Percentiles rank a stretch among this genome's conserved stretches.
Evolutionary conservation across 2,113 vertebrate genomes (phyloP).

Genomic region (Bubo bubo): DNA sequence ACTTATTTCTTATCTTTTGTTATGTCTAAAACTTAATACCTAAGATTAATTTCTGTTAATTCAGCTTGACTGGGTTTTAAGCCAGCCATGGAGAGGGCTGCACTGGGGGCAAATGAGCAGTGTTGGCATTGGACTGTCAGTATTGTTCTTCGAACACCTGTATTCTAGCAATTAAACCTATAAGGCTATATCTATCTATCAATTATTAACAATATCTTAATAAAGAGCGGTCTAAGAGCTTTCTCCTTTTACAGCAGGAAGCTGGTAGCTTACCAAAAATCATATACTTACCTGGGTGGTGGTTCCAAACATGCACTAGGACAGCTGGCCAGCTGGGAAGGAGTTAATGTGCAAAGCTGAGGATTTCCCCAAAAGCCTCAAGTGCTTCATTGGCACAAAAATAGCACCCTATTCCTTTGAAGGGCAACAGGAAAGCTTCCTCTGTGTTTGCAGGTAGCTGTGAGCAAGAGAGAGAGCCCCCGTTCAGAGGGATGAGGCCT

Average conservation of each 20-base stretch:
- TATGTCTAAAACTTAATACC: no score
- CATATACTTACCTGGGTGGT: background rate
- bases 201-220: no score
- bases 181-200: no score
- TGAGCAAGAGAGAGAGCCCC: background rate
- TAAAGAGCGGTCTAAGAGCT: no score
- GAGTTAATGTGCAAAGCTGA: background rate
- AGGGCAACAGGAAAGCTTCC: background rate
- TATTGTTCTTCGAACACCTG: no score
- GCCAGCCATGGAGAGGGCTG: no score
- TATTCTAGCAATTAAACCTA: no score
- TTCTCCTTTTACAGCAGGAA: background rate
- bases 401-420: background rate
- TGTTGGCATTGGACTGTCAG: no score
- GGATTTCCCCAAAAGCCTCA: background rate
- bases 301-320: background rate
- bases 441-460: background rate
- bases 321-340: background rate
- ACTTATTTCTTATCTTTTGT: no score
- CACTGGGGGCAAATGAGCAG: no score
- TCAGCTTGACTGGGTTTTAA: no score
- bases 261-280: background rate
- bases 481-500: background rate
- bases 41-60: no score
- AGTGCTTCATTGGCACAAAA: background rate